A percentile compares a stretch with the other conserved stretches of the same genome.
These are phyloP conservation scores for Eumeta japonica DNA, from an alignment of 1,140 invertebrate species.

Conservation along the genomic window DNA sequence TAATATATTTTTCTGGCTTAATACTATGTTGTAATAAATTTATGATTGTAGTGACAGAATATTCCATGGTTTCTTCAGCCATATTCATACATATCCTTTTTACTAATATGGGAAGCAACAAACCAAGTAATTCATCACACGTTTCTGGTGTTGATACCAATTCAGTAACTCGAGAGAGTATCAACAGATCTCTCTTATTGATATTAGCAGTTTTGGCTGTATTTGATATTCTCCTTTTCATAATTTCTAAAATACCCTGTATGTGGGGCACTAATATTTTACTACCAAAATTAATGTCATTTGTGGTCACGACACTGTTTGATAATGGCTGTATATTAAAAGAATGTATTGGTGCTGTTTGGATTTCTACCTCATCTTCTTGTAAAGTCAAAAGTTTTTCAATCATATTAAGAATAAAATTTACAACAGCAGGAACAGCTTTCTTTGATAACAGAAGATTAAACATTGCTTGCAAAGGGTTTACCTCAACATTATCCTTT, in stretches of 20 bases:
- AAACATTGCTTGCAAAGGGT: constrained; percentile 67
- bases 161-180: constrained; percentile 77
- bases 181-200: constrained; percentile 71
- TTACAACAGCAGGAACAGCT: constrained; percentile 64
- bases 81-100: constrained; percentile 67
- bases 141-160: constrained; percentile 65
- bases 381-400: constrained; percentile 74
- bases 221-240: constrained; percentile 64
- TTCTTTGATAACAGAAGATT: constrained; percentile 69
- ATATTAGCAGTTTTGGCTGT: constrained; percentile 61
- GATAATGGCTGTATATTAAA: constrained; percentile 27
- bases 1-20: constrained; percentile 65
- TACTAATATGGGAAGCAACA: constrained; percentile 74
- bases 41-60: constrained; percentile 61
- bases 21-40: constrained; percentile 72
- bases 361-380: constrained; percentile 55
- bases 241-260: constrained; percentile 66
- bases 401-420: constrained; percentile 74
- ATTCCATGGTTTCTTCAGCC: constrained; percentile 63
- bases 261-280: constrained; percentile 73
- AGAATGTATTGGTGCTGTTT: constrained; percentile 37
- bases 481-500: constrained; percentile 44
- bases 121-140: constrained; percentile 66
- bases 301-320: constrained; percentile 7
- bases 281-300: constrained; percentile 69